A percentile compares a stretch with the other conserved stretches of the same genome.
phyloP scores from a whole-genome alignment of 2,888 invertebrate species.

The Chouioia cunea region DNA sequence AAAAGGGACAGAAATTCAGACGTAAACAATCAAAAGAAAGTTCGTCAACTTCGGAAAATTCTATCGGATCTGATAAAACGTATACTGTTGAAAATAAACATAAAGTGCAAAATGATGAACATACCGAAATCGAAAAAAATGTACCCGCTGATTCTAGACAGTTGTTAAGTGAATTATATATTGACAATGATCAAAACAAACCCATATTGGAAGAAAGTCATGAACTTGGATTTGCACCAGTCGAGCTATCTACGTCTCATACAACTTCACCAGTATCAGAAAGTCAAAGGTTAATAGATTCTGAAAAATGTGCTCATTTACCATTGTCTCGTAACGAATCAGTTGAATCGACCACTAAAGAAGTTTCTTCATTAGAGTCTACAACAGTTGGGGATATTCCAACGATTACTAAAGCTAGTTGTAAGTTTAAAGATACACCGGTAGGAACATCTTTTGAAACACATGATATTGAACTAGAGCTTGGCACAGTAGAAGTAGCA shows the following conservation, averaged over 20 bases:
- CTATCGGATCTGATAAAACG: constrained; percentile 29
- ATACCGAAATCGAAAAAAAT: background rate
- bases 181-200: constrained; percentile 26
- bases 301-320: constrained; percentile 56
- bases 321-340: constrained; percentile 58
- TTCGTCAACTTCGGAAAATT: constrained; percentile 20
- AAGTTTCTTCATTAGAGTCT: constrained; percentile 51
- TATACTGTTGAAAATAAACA: constrained; percentile 32
- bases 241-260: constrained; percentile 56
- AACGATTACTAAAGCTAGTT: constrained; percentile 56
- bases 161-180: background rate
- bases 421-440: constrained; percentile 65
- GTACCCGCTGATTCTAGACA: background rate
- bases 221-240: constrained; percentile 49
- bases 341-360: constrained; percentile 41
- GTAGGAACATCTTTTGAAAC: constrained; percentile 54
- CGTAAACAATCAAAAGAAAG: constrained; percentile 25
- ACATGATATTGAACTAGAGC: constrained; percentile 60
- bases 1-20: constrained; percentile 34
- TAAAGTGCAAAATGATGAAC: background rate
- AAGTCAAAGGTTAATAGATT: constrained; percentile 51
- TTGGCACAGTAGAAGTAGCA: constrained; percentile 66
- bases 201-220: constrained; percentile 39
- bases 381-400: constrained; percentile 56
- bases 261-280: constrained; percentile 14